Evolutionary conservation across 2,888 invertebrate species (phyloP).

Genomic region (Drosophila tanythrix): DNA sequence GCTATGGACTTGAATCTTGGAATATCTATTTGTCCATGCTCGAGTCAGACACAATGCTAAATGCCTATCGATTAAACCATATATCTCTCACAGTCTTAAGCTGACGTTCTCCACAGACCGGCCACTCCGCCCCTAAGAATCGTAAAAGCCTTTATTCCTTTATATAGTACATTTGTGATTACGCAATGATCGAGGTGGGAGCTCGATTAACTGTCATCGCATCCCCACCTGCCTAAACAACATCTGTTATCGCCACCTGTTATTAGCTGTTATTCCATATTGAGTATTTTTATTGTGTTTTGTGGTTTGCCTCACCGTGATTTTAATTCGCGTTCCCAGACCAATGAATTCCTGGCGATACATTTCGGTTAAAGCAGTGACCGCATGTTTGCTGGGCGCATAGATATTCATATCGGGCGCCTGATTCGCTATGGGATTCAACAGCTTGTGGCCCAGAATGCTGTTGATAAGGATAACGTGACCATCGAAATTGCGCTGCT

Average conservation of each 20-base stretch:
- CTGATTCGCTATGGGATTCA: slow-evolving; percentile 16
- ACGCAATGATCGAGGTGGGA: background rate
- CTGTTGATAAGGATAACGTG: slow-evolving; percentile 86
- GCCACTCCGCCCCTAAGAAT: background rate
- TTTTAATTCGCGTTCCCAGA: slow-evolving; percentile 81
- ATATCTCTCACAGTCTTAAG: background rate
- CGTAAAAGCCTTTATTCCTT: background rate
- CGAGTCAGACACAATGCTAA: too few relatives aligned
- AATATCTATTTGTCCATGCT: too few relatives aligned
- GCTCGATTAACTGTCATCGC: too few relatives aligned
- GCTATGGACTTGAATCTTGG: background rate
- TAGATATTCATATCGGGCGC: slow-evolving; percentile 76
- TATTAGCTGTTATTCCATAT: background rate
- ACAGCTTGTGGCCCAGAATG: slow-evolving; percentile 78
- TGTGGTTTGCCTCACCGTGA: slow-evolving; percentile 77
- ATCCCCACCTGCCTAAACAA: background rate
- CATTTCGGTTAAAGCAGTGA: slow-evolving; percentile 82
- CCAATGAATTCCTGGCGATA: slow-evolving; percentile 82
- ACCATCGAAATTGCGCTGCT: slow-evolving; percentile 84
- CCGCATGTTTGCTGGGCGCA: slow-evolving; percentile 81
- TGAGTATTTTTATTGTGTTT: background rate
- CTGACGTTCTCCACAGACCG: background rate
- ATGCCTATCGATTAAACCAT: background rate
- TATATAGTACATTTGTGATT: too few relatives aligned
- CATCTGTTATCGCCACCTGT: background rate